Percentiles rank a stretch among this genome's conserved stretches.
Evolutionary conservation across 2,797 vertebrate species (phyloP).

Genomic region (Oryzias sinensis): DNA sequence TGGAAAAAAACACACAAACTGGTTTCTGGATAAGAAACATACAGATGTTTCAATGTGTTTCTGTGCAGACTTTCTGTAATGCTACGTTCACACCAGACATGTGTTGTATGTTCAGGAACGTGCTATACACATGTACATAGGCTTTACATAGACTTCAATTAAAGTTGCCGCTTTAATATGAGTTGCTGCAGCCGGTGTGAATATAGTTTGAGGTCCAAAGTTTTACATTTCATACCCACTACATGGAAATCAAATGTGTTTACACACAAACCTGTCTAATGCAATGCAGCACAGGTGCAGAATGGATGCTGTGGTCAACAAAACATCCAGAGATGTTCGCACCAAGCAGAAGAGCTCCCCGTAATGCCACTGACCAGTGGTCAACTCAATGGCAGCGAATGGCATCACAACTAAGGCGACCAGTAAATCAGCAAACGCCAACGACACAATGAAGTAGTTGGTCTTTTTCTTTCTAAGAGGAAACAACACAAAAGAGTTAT

Average conservation of each 20-base stretch:
- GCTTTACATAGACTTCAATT: no score
- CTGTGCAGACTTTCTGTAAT: no score
- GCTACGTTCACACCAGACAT: no score
- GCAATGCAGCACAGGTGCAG: conserved; percentile 84
- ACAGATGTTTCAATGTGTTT: no score
- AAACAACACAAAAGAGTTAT: no score
- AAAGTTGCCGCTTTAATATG: no score
- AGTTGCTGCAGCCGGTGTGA: no score
- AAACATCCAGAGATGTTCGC: conserved; percentile 81
- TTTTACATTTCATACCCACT: no score
- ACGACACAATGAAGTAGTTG: conserved; percentile 83
- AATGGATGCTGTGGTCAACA: conserved; percentile 81
- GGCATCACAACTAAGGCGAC: conserved; percentile 83
- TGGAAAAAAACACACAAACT: conserved; percentile 45
- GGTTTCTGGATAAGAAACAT: no score
- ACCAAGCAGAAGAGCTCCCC: conserved; percentile 82
- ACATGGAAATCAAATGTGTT: background rate
- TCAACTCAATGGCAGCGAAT: conserved; percentile 80
- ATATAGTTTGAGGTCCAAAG: background rate
- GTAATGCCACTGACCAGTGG: conserved; percentile 77
- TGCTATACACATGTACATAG: no score
- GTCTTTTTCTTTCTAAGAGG: conserved; percentile 81
- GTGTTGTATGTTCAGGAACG: no score
- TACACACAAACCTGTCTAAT: conserved; percentile 75
- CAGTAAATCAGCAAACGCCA: conserved; percentile 81